Conservation (phyloP, 2,113 vertebrate genomes). For the Rostratula benghalensis region DNA sequence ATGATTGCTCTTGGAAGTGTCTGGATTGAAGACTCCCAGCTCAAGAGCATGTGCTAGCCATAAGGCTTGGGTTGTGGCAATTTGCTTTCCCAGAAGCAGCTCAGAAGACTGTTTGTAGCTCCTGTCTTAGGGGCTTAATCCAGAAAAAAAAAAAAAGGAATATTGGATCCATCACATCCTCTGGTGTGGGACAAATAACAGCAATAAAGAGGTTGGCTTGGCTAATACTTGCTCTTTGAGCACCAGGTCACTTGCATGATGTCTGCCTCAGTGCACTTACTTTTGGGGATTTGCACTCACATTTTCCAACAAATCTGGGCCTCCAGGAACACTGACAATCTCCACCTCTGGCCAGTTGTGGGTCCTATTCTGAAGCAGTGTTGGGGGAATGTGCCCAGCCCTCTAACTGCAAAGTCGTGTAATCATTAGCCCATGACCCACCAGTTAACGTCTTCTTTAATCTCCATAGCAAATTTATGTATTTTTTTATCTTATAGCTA, state of each 20-base stretch:
- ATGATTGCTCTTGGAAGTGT: background rate
- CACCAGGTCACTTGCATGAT: background rate
- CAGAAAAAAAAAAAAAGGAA: background rate
- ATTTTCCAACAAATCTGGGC: background rate
- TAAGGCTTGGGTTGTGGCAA: background rate
- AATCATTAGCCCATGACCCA: background rate
- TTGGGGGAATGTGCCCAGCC: background rate
- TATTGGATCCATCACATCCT: background rate
- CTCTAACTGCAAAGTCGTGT: background rate
- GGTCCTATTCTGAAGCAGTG: background rate
- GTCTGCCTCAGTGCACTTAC: background rate
- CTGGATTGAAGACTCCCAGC: background rate
- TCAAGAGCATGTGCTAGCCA: background rate
- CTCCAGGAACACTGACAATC: background rate
- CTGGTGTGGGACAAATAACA: background rate
- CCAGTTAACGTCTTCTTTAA: slow-evolving; percentile 1
- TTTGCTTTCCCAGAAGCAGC: background rate
- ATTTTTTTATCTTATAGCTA: slow-evolving; percentile 14
- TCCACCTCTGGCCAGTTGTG: background rate
- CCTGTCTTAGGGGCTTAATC: background rate
- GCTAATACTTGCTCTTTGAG: background rate
- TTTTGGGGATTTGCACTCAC: background rate
- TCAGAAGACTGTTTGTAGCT: background rate
- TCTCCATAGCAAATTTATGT: background rate
- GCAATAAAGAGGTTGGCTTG: background rate